Conservation (phyloP, 1,140 invertebrate species). For the Bombus impatiens region DNA sequence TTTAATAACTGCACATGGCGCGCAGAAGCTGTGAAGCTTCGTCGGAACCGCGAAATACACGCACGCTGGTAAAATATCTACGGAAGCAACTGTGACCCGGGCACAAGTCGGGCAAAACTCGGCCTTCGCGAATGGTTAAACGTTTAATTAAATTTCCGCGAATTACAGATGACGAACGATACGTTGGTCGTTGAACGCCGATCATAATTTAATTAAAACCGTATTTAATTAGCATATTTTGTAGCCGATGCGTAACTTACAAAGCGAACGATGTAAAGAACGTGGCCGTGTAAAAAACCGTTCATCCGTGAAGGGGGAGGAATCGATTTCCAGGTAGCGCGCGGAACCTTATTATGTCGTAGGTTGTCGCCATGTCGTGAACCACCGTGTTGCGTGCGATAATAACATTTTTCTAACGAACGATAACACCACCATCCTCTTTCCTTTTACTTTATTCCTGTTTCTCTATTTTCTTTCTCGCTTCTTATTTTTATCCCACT, state of each 20-base stretch:
- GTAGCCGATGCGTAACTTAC: not conserved
- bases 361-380: not conserved
- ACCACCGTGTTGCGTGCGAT: not conserved
- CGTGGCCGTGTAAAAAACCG: not conserved
- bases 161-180: not conserved
- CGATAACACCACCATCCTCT: not conserved
- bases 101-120: not conserved
- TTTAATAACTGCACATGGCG: not conserved
- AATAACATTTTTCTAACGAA: not conserved
- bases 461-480: too few species aligned
- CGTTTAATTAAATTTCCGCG: constrained; percentile 31
- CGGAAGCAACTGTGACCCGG: not conserved
- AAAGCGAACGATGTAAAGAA: not conserved
- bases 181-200: not conserved
- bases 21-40: not conserved
- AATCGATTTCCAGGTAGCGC: constrained; percentile 1
- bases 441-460: not conserved
- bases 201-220: constrained; percentile 32
- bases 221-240: constrained; percentile 21
- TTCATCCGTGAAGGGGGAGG: not conserved
- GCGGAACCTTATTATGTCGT: constrained; percentile 1
- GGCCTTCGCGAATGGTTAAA: not conserved
- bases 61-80: not conserved
- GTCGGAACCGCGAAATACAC: not conserved
- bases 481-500: not conserved